Base-by-base conservation (phyloP, 2,888 invertebrate species). In the Plebejus argus region DNA sequence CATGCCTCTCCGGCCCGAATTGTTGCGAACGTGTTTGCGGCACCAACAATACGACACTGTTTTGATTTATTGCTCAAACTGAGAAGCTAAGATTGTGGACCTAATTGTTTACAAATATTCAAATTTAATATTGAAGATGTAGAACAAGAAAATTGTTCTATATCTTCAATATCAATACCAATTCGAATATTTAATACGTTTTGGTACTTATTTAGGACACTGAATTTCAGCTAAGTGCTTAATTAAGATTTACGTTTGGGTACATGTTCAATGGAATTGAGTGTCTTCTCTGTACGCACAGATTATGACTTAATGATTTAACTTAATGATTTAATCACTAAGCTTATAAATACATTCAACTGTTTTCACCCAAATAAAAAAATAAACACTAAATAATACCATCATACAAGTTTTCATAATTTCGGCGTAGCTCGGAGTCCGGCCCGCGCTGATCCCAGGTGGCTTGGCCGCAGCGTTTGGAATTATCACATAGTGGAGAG, bases 391-490 rank as follows among this genome's bases (percentile, higher is more conserved):
- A 8, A 61, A 61, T 10, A 61, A 12, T 4, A 23, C 7, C 8
- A 20, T 58, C 20, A 23, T 12, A 75, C 10, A 53, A 35, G 18
- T 76, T n/a, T n/a, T 39, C 45, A 39, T 23, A 76, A 49, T 28
- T 78, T 77, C 78, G 76, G 39, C 61, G 76, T 79, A 78, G 78
- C 15, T 81, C 78, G 76, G 83, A 92, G 85, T 92, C 84, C 93
- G 90, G 79, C 91, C 88, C 94, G 92, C 93, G 86, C 80, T 85
- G 89, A 89, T 94, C 94, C 93, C 94, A 94, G 94, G 94, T 94
- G 94, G 93, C 93, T 91, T 92, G 93, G 94, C 94, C 94, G 93
- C 94, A 94, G 94, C 94, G 94, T 94, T 94, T 93, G 94, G 93
- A 93, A 94, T 94, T 93, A 94, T 94, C 94, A 94, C 94, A 94